Evolutionary conservation across 2,888 invertebrate species (phyloP).

Genomic region (Sussaba pulchella): DNA sequence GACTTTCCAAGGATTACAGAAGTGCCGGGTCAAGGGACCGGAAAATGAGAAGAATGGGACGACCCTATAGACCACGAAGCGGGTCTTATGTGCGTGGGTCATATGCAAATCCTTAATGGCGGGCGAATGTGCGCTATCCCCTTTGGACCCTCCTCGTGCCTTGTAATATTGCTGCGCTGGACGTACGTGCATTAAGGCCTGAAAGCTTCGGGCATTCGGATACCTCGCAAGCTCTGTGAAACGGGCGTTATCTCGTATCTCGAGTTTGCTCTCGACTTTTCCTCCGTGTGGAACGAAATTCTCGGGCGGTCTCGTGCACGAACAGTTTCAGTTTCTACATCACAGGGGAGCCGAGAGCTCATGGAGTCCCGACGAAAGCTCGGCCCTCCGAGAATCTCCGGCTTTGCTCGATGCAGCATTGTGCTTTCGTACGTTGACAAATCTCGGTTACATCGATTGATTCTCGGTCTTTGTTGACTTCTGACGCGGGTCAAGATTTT

Average conservation of each 20-base stretch:
- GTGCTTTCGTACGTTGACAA: constrained; percentile 28
- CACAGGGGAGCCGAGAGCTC: background rate
- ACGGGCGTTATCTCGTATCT: constrained; percentile 61
- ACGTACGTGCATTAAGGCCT: constrained; percentile 23
- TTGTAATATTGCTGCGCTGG: constrained; percentile 31
- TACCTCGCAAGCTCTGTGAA: constrained; percentile 17
- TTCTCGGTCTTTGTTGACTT: background rate
- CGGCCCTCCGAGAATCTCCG: constrained; percentile 39
- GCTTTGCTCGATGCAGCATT: constrained; percentile 39
- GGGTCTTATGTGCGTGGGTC: constrained; percentile 15
- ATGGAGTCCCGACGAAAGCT: background rate
- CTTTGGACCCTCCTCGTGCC: background rate
- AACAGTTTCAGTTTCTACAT: background rate
- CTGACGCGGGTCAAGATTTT: background rate
- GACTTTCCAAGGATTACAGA: constrained; percentile 14
- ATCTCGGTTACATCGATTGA: background rate
- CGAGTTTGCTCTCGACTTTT: constrained; percentile 50
- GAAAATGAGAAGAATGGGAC: background rate
- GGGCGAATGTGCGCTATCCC: constrained; percentile 37
- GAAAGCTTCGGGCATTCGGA: constrained; percentile 40
- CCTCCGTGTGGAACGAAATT: constrained; percentile 5
- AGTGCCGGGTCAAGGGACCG: background rate
- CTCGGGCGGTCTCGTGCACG: constrained; percentile 19
- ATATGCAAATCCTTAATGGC: constrained; percentile 59
- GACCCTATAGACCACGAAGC: background rate